phyloP scores from a whole-genome alignment of 2,797 vertebrate species.

The Luscinia luscinia region DNA sequence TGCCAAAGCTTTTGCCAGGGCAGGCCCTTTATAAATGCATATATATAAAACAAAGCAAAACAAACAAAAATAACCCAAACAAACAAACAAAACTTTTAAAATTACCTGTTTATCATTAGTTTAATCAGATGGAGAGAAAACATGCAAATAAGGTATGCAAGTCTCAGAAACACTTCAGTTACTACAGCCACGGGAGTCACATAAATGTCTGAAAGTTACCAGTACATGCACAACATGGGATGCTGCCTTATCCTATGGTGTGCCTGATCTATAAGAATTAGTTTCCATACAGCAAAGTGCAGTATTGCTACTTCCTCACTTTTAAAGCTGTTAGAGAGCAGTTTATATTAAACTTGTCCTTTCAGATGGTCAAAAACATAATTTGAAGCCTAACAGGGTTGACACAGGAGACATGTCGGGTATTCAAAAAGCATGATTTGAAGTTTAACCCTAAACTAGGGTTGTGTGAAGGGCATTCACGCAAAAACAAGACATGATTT shows the following conservation, averaged over 20 bases:
- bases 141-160: neutral
- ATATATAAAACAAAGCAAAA: constrained; percentile 4
- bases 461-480: neutral
- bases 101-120: neutral
- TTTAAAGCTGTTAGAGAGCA: neutral
- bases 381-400: neutral
- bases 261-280: neutral
- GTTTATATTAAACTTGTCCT: neutral
- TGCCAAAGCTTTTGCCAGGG: neutral
- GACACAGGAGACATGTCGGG: neutral
- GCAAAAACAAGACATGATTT: neutral
- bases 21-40: neutral
- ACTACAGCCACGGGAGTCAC: neutral
- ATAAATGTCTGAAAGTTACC: neutral
- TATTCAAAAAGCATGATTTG: neutral
- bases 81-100: neutral
- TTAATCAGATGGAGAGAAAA: constrained; percentile 4
- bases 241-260: neutral
- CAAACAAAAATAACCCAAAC: neutral
- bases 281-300: neutral
- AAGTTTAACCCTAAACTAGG: neutral
- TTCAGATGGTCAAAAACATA: neutral
- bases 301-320: neutral
- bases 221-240: neutral
- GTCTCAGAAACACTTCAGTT: neutral